Evolutionary conservation across 2,888 invertebrate genomes (phyloP).

Genomic region (Cerceris rybyensis): DNA sequence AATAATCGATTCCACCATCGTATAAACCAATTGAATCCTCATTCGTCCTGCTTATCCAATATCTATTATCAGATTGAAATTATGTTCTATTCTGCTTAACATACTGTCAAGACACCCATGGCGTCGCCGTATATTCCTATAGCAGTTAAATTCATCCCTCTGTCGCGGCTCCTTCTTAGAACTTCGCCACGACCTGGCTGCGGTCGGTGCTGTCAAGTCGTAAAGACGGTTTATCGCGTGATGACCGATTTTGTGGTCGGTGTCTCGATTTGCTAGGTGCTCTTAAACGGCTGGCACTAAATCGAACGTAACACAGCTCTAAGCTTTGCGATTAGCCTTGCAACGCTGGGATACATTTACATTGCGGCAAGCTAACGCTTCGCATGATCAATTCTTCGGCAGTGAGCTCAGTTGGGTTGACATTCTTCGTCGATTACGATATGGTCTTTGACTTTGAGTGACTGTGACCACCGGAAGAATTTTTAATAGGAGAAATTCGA

Average conservation of each 20-base stretch:
- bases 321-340: slow-evolving; percentile 37
- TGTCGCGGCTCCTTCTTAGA: slow-evolving; percentile 22
- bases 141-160: slow-evolving; percentile 23
- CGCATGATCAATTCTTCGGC: not conserved
- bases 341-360: slow-evolving; percentile 32
- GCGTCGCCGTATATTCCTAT: not conserved
- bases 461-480: too few species aligned
- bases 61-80: too few species aligned
- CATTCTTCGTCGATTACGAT: too few species aligned
- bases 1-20: too few species aligned
- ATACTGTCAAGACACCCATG: not conserved
- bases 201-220: slow-evolving; percentile 42
- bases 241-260: slow-evolving; percentile 63
- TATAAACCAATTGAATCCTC: too few species aligned
- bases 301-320: slow-evolving; percentile 44
- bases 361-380: slow-evolving; percentile 23
- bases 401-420: too few species aligned
- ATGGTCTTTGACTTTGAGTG: too few species aligned
- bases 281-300: slow-evolving; percentile 47
- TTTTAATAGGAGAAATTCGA: too few species aligned
- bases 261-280: slow-evolving; percentile 53
- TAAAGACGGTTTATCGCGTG: slow-evolving; percentile 52
- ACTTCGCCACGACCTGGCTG: slow-evolving; percentile 30
- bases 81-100: too few species aligned
- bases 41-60: too few species aligned